Conservation (phyloP, 1,140 invertebrate species). For the Drosophila malerkotliana region DNA sequence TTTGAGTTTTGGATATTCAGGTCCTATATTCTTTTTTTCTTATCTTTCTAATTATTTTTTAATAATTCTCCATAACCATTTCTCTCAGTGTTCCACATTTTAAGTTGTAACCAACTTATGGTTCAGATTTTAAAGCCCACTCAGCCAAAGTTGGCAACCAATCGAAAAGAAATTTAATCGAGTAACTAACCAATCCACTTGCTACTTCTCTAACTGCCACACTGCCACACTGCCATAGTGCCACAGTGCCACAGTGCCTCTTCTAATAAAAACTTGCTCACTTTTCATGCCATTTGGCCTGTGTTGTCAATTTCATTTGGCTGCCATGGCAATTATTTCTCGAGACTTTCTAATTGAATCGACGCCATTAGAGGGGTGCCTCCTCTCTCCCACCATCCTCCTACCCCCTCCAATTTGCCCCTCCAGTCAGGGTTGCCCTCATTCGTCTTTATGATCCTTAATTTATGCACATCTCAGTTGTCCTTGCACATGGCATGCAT, state of each 20-base stretch:
- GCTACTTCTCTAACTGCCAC: neutral
- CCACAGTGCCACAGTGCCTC: too few species aligned
- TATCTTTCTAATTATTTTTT: too few species aligned
- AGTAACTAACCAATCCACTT: slow-evolving; percentile 13
- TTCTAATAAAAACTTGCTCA: neutral
- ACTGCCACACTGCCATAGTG: neutral
- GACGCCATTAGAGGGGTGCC: slow-evolving; percentile 40
- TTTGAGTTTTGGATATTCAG: too few species aligned
- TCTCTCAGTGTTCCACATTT: neutral
- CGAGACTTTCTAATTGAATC: slow-evolving; percentile 70
- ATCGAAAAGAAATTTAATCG: slow-evolving; percentile 16
- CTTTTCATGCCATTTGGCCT: slow-evolving; percentile 26
- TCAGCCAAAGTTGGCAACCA: neutral
- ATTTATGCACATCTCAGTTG: slow-evolving; percentile 46
- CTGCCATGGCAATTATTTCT: slow-evolving; percentile 62
- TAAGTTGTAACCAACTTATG: neutral
- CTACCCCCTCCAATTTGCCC: neutral
- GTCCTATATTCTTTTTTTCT: too few species aligned
- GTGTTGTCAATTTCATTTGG: slow-evolving; percentile 43
- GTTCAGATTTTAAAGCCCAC: slow-evolving; percentile 1
- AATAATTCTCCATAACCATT: neutral
- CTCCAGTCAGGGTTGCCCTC: neutral
- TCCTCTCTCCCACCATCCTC: too few species aligned
- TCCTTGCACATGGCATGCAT: slow-evolving; percentile 44
- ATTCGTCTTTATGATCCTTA: slow-evolving; percentile 28